Conservation (phyloP, 1,140 invertebrate genomes). For the Drosophila repletoides region DNA sequence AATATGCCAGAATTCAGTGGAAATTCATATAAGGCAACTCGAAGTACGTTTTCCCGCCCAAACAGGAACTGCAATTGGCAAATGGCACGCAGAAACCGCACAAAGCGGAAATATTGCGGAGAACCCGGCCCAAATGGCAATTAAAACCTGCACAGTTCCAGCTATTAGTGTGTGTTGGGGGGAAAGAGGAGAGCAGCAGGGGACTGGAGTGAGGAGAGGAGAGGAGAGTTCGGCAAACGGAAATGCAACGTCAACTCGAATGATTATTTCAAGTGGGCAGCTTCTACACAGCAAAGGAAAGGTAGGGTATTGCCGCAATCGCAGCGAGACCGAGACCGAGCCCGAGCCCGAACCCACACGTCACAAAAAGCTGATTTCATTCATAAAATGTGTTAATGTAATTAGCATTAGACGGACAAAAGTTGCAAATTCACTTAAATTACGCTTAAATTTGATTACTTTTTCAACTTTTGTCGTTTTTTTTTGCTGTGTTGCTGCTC, state of each 20-base stretch:
- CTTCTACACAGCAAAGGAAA: no score
- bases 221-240: no score
- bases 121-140: not conserved
- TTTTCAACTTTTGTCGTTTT: not conserved
- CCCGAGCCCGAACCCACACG: no score
- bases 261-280: not conserved
- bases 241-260: slow-evolving; percentile 11
- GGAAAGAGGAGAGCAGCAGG: no score
- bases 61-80: slow-evolving; percentile 8
- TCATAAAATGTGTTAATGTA: slow-evolving; percentile 25
- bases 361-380: slow-evolving; percentile 2
- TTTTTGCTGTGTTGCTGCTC: not conserved
- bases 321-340: not conserved
- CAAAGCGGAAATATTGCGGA: slow-evolving; percentile 29
- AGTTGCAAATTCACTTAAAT: slow-evolving; percentile 20
- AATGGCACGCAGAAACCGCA: no score
- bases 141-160: no score
- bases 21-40: not conserved
- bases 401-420: slow-evolving; percentile 11
- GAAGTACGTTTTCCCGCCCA: slow-evolving; percentile 22
- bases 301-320: not conserved
- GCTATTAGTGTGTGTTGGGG: no score
- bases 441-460: slow-evolving; percentile 9
- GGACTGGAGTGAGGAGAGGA: no score
- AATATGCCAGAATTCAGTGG: not conserved